Evolutionary conservation across 2,113 vertebrate species (phyloP).

Genomic region (Gymnarchus niloticus): DNA sequence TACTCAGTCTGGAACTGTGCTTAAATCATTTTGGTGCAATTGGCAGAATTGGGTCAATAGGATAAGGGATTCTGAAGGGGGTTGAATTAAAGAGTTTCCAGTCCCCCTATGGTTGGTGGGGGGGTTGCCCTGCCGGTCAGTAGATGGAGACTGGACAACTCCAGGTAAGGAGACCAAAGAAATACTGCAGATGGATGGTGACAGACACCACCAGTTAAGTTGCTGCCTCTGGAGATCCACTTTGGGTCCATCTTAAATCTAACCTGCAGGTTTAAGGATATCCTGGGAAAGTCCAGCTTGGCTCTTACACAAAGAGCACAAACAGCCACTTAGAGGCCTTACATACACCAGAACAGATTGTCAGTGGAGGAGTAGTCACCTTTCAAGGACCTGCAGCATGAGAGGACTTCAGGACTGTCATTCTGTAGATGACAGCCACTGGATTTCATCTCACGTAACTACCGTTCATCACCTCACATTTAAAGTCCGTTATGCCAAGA

Average conservation of each 20-base stretch:
- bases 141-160: background rate
- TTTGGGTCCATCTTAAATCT: background rate
- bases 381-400: background rate
- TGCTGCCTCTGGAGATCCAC: background rate
- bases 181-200: background rate
- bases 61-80: background rate
- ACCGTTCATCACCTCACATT: background rate
- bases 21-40: background rate
- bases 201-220: background rate
- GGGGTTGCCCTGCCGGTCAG: background rate
- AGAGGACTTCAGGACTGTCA: background rate
- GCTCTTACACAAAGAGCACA: too few relatives aligned
- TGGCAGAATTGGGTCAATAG: background rate
- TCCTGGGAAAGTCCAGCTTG: background rate
- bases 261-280: background rate
- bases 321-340: background rate
- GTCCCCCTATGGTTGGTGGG: background rate
- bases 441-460: background rate
- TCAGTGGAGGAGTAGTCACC: background rate
- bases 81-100: background rate
- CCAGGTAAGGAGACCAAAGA: background rate
- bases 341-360: background rate
- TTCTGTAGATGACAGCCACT: background rate
- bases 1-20: background rate
- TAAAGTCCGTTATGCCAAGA: background rate